These are phyloP conservation scores for Xylocampa areola DNA, from an alignment of 2,888 invertebrate species.

Conservation along the genomic window DNA sequence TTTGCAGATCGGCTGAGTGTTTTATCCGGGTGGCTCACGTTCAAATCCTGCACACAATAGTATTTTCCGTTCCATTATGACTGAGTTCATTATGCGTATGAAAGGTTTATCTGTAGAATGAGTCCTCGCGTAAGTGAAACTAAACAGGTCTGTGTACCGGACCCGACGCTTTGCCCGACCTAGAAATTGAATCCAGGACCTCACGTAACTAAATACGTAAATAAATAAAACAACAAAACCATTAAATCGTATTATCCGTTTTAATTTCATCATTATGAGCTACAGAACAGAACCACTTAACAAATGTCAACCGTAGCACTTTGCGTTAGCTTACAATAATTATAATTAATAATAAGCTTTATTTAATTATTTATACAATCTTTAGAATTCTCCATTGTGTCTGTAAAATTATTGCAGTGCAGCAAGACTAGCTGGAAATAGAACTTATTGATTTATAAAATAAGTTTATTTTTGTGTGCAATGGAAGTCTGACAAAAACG, in stretches of 20 bases:
- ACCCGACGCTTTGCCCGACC: too few relatives aligned
- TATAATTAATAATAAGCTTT: slow-evolving; percentile 42
- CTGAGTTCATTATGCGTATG: too few relatives aligned
- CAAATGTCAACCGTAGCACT: slow-evolving; percentile 61
- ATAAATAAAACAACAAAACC: slow-evolving; percentile 53
- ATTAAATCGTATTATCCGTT: slow-evolving; percentile 67
- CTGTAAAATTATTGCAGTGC: slow-evolving; percentile 50
- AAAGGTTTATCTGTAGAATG: too few relatives aligned
- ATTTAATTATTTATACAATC: slow-evolving; percentile 44
- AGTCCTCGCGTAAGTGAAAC: too few relatives aligned
- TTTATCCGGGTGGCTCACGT: too few relatives aligned
- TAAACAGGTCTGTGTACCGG: too few relatives aligned
- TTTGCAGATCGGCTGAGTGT: too few relatives aligned
- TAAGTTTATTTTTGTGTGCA: slow-evolving; percentile 29
- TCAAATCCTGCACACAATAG: too few relatives aligned
- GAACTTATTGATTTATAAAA: background rate
- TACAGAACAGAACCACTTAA: slow-evolving; percentile 71
- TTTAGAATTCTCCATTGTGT: slow-evolving; percentile 37
- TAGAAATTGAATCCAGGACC: too few relatives aligned
- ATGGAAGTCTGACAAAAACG: slow-evolving; percentile 45
- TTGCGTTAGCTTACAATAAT: slow-evolving; percentile 52
- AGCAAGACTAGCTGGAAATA: slow-evolving; percentile 33
- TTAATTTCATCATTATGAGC: slow-evolving; percentile 66
- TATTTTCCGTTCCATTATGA: too few relatives aligned
- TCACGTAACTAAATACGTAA: too few relatives aligned